Base-by-base conservation (phyloP, 2,888 invertebrate genomes). In the Trisateles emortualis region DNA sequence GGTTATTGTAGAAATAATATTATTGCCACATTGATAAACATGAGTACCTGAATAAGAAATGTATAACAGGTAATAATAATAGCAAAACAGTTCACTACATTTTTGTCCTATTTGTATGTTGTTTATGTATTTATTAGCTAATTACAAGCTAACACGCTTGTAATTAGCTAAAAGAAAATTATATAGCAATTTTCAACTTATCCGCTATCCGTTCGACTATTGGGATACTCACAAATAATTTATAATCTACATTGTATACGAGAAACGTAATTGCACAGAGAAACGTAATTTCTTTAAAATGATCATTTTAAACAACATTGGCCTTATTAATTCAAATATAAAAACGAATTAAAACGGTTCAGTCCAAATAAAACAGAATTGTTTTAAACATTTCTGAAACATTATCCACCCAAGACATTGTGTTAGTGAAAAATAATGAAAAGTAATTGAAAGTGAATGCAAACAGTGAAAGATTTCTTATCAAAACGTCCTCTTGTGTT, bases 341-440 rank as follows among this genome's bases (percentile, higher is more conserved):
- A 62, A 58, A 47, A 51, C 57, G 54, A 64, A 64, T 64, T 66
- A 49, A 66, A 66, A 62, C 57, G 52, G 53, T 51, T 66, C 45
- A 53, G 6, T 8, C 8, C 26, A 64, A 48, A 40, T 50, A 46
- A 60, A 65, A 56, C 51, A 58, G 40, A n/a, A n/a, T 40, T 49
- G 52, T 64, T 52, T 50, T 50, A 30, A 46, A 45, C 19, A 46
- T 53, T 65, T 47, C 49, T 52, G 59, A 32, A 45, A 42, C 30
- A 24, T 32, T 57, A n/a, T n/a, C n/a, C n/a, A n/a, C 44, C 57
- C 32, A 16, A 36, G 17, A 16, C 30, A 52, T 59, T 63, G 52
- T 67, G 10, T 44, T 17, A 56, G 64, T 66, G 64, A 51, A 59
- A 66, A 63, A 59, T 59, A 68, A 68, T 72, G 60, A 71, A 74